A percentile compares a stretch with the other conserved stretches of the same genome.
Conservation (phyloP, 2,797 vertebrate genomes). For the Coregonus sp. region DNA sequence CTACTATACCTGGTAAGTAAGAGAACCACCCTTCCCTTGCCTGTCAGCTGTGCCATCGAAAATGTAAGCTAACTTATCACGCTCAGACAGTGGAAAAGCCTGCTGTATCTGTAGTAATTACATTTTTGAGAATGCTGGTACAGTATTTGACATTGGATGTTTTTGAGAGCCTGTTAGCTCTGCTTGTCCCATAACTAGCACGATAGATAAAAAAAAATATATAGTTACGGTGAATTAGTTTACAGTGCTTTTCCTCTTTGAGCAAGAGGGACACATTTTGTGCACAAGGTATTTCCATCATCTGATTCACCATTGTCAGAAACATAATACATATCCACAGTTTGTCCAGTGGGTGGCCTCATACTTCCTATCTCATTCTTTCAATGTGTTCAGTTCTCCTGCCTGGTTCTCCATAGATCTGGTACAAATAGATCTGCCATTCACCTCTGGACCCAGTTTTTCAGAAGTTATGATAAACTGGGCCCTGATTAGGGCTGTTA, state of each 20-base stretch:
- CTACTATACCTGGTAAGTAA: slow-evolving; percentile 91
- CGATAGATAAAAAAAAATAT: not conserved
- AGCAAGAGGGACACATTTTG: not conserved
- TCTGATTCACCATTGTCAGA: not conserved
- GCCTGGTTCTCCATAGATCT: not conserved
- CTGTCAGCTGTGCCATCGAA: not conserved
- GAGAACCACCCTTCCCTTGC: not conserved
- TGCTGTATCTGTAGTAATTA: not conserved
- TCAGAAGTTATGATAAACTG: no score
- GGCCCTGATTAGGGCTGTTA: no score
- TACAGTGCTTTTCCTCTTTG: not conserved
- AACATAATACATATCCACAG: slow-evolving; percentile 10
- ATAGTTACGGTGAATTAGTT: slow-evolving; percentile 44
- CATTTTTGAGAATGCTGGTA: not conserved
- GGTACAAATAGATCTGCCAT: not conserved
- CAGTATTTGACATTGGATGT: not conserved
- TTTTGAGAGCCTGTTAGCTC: not conserved
- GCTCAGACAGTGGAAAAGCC: not conserved
- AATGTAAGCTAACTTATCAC: not conserved
- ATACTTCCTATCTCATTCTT: not conserved
- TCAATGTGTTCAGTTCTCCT: slow-evolving; percentile 15
- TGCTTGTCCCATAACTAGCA: not conserved
- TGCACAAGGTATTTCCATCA: not conserved
- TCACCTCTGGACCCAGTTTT: not conserved
- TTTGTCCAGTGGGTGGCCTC: slow-evolving; percentile 50